phyloP scores from a whole-genome alignment of 2,113 vertebrate species.

The Orientallactaga bullata region DNA sequence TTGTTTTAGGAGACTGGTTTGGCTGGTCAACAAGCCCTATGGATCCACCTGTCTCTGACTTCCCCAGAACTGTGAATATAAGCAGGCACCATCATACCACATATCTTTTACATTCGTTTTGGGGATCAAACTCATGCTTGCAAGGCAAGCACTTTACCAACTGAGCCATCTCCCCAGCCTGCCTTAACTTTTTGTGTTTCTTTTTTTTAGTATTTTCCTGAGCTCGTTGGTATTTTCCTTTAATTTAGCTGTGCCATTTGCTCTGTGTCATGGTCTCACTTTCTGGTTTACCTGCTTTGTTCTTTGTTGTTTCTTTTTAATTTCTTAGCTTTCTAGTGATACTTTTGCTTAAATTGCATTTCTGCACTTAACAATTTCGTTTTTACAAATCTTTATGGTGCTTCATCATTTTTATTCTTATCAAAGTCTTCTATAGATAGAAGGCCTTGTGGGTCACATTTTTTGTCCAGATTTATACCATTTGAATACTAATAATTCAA shows the following conservation, averaged over 20 bases:
- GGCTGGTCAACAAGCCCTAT: too few species aligned
- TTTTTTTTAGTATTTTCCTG: neutral
- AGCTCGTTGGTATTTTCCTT: neutral
- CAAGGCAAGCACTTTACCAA: too few species aligned
- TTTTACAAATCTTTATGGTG: neutral
- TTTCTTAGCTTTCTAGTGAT: conserved; percentile 15
- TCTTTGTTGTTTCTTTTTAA: neutral
- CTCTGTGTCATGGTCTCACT: neutral
- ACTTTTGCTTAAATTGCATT: conserved; percentile 34
- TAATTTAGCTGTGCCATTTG: neutral
- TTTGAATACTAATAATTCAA: neutral
- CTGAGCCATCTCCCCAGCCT: too few species aligned
- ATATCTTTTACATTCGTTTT: too few species aligned
- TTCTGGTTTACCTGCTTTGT: neutral
- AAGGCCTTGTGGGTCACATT: conserved; percentile 1
- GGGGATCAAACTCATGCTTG: too few species aligned
- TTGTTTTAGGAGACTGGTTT: too few species aligned
- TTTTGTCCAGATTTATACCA: neutral
- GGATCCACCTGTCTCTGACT: too few species aligned
- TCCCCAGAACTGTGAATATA: too few species aligned
- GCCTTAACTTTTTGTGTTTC: neutral
- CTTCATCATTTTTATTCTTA: conserved; percentile 50
- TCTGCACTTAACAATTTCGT: conserved; percentile 35
- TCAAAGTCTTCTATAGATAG: neutral
- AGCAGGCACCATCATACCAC: too few species aligned